phyloP scores from a whole-genome alignment of 2,797 vertebrate genomes.

The Florisuga fusca region DNA sequence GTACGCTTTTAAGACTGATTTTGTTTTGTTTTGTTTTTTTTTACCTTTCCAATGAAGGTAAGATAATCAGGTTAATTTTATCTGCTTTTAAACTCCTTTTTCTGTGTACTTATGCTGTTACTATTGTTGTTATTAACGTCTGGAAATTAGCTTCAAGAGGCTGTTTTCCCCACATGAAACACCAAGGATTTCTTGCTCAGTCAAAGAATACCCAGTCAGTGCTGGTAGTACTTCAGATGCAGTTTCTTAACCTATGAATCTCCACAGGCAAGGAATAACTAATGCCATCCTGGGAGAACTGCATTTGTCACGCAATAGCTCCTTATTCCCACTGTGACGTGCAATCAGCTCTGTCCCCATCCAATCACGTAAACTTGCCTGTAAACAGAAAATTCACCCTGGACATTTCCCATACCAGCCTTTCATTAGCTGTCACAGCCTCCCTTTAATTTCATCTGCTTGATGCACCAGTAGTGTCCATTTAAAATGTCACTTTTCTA shows the following conservation, averaged over 20 bases:
- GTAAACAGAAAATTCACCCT: background rate
- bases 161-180: background rate
- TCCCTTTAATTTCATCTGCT: constrained; percentile 48
- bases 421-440: constrained; percentile 7
- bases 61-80: background rate
- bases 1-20: background rate
- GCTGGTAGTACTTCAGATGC: background rate
- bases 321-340: constrained; percentile 2
- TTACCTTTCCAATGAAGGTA: background rate
- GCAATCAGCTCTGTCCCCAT: background rate
- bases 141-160: background rate
- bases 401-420: background rate
- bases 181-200: background rate
- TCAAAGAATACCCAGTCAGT: background rate
- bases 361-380: background rate
- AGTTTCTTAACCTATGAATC: constrained; percentile 31
- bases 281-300: background rate
- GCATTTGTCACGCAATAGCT: background rate
- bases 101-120: background rate
- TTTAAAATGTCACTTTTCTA: constrained; percentile 31
- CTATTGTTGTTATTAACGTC: background rate
- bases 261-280: background rate
- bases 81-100: background rate
- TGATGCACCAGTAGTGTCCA: constrained; percentile 20
- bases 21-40: background rate